Conservation (phyloP, 2,113 vertebrate genomes). For the Chloropsis cyanopogon region DNA sequence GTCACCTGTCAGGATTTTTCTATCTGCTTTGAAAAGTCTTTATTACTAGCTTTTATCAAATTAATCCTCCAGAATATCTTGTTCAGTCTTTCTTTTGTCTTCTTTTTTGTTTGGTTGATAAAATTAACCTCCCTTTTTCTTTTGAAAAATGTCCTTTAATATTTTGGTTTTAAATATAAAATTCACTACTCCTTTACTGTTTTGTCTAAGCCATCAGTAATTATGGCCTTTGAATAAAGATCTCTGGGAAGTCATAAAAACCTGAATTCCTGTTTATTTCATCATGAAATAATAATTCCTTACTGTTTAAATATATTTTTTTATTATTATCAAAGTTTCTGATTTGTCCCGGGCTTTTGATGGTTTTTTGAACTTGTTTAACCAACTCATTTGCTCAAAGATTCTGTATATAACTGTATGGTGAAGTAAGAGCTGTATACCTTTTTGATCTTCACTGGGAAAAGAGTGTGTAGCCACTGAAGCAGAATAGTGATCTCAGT, state of each 20-base stretch:
- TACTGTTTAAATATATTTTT: not conserved
- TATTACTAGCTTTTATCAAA: not conserved
- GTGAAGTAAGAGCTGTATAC: not conserved
- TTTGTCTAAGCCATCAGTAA: not conserved
- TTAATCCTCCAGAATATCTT: not conserved
- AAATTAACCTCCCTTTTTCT: not conserved
- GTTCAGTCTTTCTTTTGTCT: not conserved
- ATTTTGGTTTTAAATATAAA: not conserved
- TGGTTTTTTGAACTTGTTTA: not conserved
- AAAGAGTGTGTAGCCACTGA: not conserved
- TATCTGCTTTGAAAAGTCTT: not conserved
- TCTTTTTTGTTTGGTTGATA: not conserved
- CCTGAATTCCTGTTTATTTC: not conserved
- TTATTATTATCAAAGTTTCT: not conserved
- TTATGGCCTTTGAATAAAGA: not conserved
- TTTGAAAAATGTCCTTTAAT: not conserved
- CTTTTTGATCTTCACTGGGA: not conserved
- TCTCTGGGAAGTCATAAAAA: not conserved
- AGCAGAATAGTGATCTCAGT: not conserved
- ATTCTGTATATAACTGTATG: not conserved
- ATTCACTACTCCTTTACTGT: not conserved
- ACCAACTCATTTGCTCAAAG: not conserved
- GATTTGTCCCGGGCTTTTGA: not conserved
- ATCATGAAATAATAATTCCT: not conserved
- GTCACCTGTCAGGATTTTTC: not conserved